Conservation (phyloP, 2,888 invertebrate genomes). For the Cephalotes varians region DNA sequence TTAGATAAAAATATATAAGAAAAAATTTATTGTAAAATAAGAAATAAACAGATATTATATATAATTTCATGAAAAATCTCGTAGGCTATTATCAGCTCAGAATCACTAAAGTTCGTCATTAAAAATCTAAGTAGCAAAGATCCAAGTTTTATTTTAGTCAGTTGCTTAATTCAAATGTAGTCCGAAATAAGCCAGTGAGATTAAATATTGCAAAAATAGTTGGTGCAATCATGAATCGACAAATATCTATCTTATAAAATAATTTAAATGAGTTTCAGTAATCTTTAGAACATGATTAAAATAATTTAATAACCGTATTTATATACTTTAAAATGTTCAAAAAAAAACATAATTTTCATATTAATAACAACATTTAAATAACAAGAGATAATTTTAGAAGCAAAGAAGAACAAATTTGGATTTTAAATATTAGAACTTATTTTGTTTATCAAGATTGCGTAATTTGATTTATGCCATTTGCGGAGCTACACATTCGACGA, state of each 20-base stretch:
- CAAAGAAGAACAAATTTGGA: background rate
- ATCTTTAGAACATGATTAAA: background rate
- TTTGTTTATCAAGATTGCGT: background rate
- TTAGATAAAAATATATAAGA: background rate
- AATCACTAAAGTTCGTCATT: background rate
- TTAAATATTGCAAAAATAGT: conserved; percentile 7
- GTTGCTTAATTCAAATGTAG: background rate
- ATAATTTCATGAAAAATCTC: background rate
- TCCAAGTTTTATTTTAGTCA: background rate
- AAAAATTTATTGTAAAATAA: background rate
- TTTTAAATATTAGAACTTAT: background rate
- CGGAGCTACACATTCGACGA: conserved; percentile 3
- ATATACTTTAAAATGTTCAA: background rate
- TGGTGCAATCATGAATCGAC: background rate
- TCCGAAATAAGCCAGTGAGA: background rate
- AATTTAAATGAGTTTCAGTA: background rate
- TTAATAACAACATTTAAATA: background rate
- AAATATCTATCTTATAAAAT: background rate
- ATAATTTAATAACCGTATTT: background rate
- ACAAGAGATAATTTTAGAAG: background rate
- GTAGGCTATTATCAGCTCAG: background rate
- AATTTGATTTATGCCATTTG: background rate
- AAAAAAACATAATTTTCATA: background rate
- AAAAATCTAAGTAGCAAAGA: background rate
- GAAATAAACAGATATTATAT: background rate